Base-by-base conservation (phyloP, 1,140 invertebrate genomes). In the Drosophila novamexicana region DNA sequence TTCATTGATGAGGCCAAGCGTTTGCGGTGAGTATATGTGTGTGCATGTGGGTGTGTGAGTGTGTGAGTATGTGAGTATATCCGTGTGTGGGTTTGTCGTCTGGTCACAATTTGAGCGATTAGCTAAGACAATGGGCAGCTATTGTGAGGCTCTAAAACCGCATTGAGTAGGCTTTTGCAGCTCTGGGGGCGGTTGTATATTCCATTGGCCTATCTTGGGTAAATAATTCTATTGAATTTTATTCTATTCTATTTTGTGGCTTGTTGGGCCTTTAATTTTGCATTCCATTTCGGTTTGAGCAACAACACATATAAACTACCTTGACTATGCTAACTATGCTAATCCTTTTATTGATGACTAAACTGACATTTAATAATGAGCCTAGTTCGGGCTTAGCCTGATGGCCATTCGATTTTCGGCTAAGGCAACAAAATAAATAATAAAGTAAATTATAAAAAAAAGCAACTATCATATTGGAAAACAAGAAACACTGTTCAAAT, bases 1-100 rank as follows among this genome's bases (percentile, higher is more conserved):
- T 99, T 99, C 93, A 99, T 99, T 79, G 98, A 99, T 93, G 98
- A 99, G 92, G 97, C 97, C 1, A 98, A 98, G 93, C 94, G 97
- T 92, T 94, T 98, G 74, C 96, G 98, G 95, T 98, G 95, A 95
- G 96, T 95, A 70, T 58, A 12, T 53, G 45, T 63, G 45, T 57
- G n/a, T 49, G 14, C 22, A 29, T 5, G 22, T 29, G 22, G 7
- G 65, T 69, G 64, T 61, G 29, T 42, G 22, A 4, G 22, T 29
- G 22, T 45, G 54, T 40, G n/a, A 8, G 37, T 69, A 62, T 42
- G 57, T 75, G 45, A 57, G 12, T 64, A 45, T 40, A 7, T 45
- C 37, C 54, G 58, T 54, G 49, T 36, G 54, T 67, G 40, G 65
- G 76, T 72, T 82, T 74, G 75, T 58, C 37, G 68, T 44, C 79